Evolutionary conservation across 1,140 invertebrate species (phyloP), one percentile per base, ranked within the genome.

Genomic region (Papilio polytes): DNA sequence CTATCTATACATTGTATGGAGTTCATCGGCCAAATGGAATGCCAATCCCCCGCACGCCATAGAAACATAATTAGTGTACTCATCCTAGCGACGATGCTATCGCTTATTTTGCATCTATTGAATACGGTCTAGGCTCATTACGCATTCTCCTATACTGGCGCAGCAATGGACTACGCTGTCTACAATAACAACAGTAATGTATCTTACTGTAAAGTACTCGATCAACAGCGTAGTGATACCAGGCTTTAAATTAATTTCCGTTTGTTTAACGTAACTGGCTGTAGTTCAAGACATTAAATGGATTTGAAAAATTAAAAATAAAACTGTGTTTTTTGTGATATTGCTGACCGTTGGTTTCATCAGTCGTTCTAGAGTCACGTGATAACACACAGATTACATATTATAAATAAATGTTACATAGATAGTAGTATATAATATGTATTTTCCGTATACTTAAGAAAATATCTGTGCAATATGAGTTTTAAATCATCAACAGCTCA

Each of bases 31-130:
- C 92, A 81, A 76, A 80, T 56, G 92, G 92, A 93, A 93, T 93
- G 90, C 90, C 86, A 87, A 87, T 88, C 88, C 83, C 83, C 90
- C 86, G 85, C 86, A 84, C 85, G 86, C 87, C 90, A 89, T 90
- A 91, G 90, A 90, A 90, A 89, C 92, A 88, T 93, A 93, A 93
- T 93, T 92, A 93, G 91, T 89, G 88, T 87, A 89, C 89, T 89
- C 90, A 92, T 92, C 91, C 86, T 84, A 66, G 80, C 81, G 44
- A 83, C 81, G 82, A 86, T 83, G 80, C 84, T 82, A 82, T 84
- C 81, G 80, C 76, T 22, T 56, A 46, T 48, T 80, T 56, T 66
- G 59, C 73, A 77, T 83, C 82, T 82, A 86, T 89, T 85, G 84
- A 86, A 79, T 77, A 87, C 83, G 77, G 53, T 76, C 73, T 82